These are phyloP conservation scores for Silurus asotus DNA, from an alignment of 2,113 vertebrate species.

Conservation along the genomic window DNA sequence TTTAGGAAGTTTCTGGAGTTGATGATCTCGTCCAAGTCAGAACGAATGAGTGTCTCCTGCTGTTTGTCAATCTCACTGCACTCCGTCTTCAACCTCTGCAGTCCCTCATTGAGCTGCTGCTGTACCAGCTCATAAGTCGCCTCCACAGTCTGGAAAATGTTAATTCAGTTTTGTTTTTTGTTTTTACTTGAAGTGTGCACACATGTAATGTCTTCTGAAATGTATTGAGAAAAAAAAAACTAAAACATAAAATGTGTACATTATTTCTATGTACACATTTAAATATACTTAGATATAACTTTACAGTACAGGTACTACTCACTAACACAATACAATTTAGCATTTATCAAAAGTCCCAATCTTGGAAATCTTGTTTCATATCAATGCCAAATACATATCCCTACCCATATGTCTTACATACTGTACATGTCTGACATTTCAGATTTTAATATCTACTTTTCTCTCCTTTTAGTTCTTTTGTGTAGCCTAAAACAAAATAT, in stretches of 20 bases:
- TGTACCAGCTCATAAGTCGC: constrained; percentile 80
- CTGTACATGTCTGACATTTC: neutral
- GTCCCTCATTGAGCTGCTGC: constrained; percentile 75
- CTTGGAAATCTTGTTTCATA: no score
- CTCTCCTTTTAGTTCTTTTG: no score
- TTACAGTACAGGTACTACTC: no score
- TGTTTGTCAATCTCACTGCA: constrained; percentile 74
- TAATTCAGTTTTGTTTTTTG: neutral
- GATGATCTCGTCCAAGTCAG: constrained; percentile 89
- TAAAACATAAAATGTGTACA: no score
- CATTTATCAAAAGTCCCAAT: no score
- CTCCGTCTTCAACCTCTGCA: constrained; percentile 79
- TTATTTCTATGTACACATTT: no score
- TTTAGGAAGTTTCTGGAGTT: constrained; percentile 83
- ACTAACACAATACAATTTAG: no score
- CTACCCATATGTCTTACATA: neutral
- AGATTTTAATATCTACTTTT: neutral
- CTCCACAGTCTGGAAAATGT: constrained; percentile 75
- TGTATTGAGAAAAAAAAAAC: no score
- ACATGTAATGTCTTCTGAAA: no score
- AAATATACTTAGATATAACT: no score
- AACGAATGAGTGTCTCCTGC: constrained; percentile 82
- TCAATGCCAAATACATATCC: neutral
- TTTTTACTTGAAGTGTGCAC: neutral
- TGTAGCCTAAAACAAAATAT: neutral